phyloP scores from a whole-genome alignment of 2,113 vertebrate species.

The Heteronetta atricapilla region DNA sequence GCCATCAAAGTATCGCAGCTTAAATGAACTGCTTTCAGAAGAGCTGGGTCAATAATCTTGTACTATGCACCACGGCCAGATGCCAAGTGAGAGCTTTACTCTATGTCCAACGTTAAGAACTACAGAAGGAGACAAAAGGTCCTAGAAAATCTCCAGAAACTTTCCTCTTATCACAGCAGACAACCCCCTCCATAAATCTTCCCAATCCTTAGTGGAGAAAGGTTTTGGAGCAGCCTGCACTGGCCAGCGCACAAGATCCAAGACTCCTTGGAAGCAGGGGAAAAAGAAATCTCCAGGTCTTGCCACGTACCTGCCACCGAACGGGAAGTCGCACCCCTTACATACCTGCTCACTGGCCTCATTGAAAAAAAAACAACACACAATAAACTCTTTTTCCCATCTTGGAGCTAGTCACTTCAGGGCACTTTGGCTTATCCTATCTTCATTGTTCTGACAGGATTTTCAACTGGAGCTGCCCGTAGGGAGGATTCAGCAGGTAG shows the following conservation, averaged over 20 bases:
- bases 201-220: not conserved
- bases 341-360: too few relatives aligned
- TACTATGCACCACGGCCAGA: not conserved
- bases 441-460: not conserved
- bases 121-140: not conserved
- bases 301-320: not conserved
- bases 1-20: not conserved
- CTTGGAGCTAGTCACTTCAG: not conserved
- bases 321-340: not conserved
- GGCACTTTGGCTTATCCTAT: not conserved
- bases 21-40: not conserved
- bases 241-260: not conserved
- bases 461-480: not conserved
- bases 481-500: not conserved
- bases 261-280: not conserved
- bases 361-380: too few relatives aligned
- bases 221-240: not conserved
- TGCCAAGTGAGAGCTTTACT: not conserved
- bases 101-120: accelerated
- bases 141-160: constrained; percentile 18
- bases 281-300: not conserved
- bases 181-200: not conserved
- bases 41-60: not conserved
- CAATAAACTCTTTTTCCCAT: not conserved
- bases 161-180: not conserved